A percentile compares a stretch with the other conserved stretches of the same genome.
phyloP scores from a whole-genome alignment of 2,113 vertebrate genomes.

The Tricholaema leucomelas region DNA sequence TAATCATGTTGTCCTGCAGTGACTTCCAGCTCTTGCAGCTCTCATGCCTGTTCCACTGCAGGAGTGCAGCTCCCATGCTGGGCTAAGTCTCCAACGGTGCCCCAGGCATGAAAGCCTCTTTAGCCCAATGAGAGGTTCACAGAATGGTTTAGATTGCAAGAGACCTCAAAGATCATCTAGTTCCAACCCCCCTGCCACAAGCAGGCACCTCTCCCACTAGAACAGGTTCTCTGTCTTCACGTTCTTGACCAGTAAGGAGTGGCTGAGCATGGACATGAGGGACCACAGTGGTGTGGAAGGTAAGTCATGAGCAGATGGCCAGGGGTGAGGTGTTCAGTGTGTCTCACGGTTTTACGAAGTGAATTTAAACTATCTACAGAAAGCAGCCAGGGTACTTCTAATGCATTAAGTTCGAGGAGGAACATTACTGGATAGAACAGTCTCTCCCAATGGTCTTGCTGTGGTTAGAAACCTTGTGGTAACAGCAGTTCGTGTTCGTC shows the following conservation, averaged over 20 bases:
- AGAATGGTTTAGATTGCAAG: too few species aligned
- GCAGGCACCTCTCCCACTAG: too few species aligned
- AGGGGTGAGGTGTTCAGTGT: background rate
- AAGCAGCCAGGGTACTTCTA: background rate
- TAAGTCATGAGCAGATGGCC: background rate
- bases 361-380: slow-evolving; percentile 14
- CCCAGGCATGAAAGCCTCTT: fast-evolving
- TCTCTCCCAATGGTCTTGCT: background rate
- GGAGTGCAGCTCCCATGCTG: fast-evolving
- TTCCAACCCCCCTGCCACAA: too few species aligned
- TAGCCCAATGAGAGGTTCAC: fast-evolving
- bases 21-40: background rate
- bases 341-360: background rate
- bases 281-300: background rate
- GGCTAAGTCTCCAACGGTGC: fast-evolving
- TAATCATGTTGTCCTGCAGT: background rate
- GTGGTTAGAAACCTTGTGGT: background rate
- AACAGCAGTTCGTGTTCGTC: background rate
- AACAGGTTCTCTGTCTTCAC: background rate
- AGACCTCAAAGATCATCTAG: too few species aligned
- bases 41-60: background rate
- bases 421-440: background rate
- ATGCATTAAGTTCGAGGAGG: slow-evolving; percentile 9
- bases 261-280: background rate
- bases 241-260: background rate